A percentile compares a stretch with the other conserved stretches of the same genome.
These are phyloP conservation scores for Diabrotica balteata DNA, from an alignment of 2,888 invertebrate species.

Conservation along the genomic window DNA sequence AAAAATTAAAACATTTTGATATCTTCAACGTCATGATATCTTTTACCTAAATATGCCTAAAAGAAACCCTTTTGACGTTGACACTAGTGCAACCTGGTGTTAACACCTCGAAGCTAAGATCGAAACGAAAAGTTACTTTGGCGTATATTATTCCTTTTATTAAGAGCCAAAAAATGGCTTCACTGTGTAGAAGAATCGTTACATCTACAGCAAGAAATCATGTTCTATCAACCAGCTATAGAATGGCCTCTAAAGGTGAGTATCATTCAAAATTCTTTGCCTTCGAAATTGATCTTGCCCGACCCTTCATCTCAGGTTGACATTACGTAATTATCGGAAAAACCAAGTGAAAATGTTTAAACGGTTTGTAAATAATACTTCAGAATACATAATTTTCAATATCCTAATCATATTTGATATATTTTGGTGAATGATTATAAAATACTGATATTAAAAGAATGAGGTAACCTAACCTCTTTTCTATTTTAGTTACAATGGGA, in stretches of 20 bases:
- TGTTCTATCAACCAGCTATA: conserved; percentile 68
- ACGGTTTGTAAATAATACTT: background rate
- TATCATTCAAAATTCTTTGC: conserved; percentile 38
- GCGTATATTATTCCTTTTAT: conserved; percentile 16
- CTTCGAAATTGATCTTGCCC: conserved; percentile 53
- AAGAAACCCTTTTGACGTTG: background rate
- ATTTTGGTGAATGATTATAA: too few relatives aligned
- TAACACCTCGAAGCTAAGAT: conserved; percentile 9
- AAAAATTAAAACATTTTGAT: too few relatives aligned
- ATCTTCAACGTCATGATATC: too few relatives aligned
- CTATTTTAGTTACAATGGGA: conserved; percentile 71
- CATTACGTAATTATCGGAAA: conserved; percentile 55
- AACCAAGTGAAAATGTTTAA: conserved; percentile 2
- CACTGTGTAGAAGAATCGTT: conserved; percentile 76
- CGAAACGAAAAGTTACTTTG: conserved; percentile 14
- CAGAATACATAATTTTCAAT: conserved; percentile 5
- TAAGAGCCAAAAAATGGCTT: conserved; percentile 70
- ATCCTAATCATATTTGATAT: too few relatives aligned
- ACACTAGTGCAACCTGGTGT: conserved; percentile 2
- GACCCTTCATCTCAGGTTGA: conserved; percentile 60
- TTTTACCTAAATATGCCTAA: too few relatives aligned
- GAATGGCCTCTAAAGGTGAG: conserved; percentile 73
- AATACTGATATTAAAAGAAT: background rate
- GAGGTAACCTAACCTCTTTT: conserved; percentile 3
- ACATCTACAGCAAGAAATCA: conserved; percentile 71